These are phyloP conservation scores for Microcebus tavaratra DNA, from an alignment of 2,113 vertebrate species.

Conservation along the genomic window DNA sequence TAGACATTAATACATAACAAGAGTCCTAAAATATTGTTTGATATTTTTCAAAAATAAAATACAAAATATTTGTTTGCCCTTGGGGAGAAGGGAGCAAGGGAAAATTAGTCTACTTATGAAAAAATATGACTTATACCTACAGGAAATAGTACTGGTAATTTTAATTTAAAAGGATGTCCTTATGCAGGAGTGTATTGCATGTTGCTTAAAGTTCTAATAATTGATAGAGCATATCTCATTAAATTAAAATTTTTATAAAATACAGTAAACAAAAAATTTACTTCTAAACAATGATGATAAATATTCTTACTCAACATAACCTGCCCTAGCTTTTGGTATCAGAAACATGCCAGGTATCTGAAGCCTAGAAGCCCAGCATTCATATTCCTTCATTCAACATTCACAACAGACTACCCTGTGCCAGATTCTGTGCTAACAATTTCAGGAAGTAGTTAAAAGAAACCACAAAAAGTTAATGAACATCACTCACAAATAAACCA, in stretches of 20 bases:
- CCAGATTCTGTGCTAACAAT: background rate
- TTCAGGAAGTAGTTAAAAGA: background rate
- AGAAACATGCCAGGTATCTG: background rate
- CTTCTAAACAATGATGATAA: constrained; percentile 23
- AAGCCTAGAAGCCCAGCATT: background rate
- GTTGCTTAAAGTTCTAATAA: background rate
- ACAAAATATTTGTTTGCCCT: constrained; percentile 14
- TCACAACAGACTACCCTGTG: background rate
- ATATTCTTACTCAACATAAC: background rate
- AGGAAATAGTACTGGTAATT: background rate
- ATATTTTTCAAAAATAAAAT: constrained; percentile 60
- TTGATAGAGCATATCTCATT: background rate
- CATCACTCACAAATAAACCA: constrained; percentile 95
- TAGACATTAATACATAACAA: background rate
- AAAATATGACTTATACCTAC: background rate
- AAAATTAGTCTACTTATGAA: background rate
- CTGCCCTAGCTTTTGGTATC: background rate
- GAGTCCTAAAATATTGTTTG: background rate
- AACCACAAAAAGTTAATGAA: background rate
- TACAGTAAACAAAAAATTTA: background rate
- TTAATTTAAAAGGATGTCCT: background rate
- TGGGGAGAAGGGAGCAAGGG: background rate
- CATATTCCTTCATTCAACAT: background rate
- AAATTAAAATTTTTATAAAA: constrained; percentile 45
- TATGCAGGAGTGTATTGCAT: background rate